These are phyloP conservation scores for Vanessa atalanta DNA, from an alignment of 1,140 invertebrate genomes.

Conservation along the genomic window DNA sequence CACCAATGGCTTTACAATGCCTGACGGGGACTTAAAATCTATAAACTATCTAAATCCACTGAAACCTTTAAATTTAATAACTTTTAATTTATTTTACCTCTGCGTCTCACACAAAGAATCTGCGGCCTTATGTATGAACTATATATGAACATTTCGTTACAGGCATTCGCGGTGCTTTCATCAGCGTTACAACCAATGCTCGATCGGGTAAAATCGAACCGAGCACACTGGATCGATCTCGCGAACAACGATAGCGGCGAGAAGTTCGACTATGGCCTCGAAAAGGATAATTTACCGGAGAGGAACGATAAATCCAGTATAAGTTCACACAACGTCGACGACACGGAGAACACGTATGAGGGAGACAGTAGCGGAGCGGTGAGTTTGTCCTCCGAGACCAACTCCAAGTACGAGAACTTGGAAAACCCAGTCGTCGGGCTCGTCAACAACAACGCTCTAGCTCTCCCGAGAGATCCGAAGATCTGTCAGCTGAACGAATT, in stretches of 20 bases:
- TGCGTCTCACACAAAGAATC: no score
- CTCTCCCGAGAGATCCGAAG: slow-evolving; percentile 56
- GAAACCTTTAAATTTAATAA: no score
- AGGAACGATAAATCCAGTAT: slow-evolving; percentile 68
- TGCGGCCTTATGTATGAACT: no score
- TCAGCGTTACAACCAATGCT: slow-evolving; percentile 89
- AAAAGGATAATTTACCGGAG: slow-evolving; percentile 52
- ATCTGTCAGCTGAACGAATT: slow-evolving; percentile 68
- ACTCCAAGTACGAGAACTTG: slow-evolving; percentile 73
- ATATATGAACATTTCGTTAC: slow-evolving; percentile 43
- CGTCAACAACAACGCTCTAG: slow-evolving; percentile 60
- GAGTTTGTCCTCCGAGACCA: slow-evolving; percentile 71
- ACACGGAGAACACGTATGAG: slow-evolving; percentile 69
- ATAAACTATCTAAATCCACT: no score
- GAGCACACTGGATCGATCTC: slow-evolving; percentile 90
- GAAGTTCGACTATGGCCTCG: slow-evolving; percentile 62
- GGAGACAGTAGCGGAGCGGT: slow-evolving; percentile 74
- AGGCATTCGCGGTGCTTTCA: slow-evolving; percentile 92
- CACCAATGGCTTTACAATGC: no score
- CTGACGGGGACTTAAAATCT: no score
- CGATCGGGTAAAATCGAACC: slow-evolving; percentile 91
- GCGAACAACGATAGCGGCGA: slow-evolving; percentile 80
- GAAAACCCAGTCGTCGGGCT: slow-evolving; percentile 75
- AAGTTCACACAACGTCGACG: slow-evolving; percentile 65
- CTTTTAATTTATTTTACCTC: no score